Evolutionary conservation across 2,797 vertebrate species (phyloP), one percentile per base, ranked within the genome.

Genomic region (Thunnus albacares): DNA sequence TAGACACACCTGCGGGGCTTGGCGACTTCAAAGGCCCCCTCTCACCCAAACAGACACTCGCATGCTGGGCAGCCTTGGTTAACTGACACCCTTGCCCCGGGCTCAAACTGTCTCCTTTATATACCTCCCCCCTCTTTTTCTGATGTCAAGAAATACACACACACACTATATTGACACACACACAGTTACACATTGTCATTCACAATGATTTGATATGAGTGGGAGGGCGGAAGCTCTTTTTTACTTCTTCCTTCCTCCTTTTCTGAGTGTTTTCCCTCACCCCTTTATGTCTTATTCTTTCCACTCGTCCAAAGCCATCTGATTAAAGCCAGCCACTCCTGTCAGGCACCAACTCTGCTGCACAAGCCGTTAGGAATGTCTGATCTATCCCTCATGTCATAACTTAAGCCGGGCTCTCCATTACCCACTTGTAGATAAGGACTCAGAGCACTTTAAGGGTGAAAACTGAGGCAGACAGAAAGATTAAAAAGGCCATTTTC

Each of bases 1-100:
- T 47, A 92, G 85, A 90, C 89, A 93, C 94, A 94, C 94, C 96
- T 96, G 95, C 90, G 77, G 94, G 91, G 89, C 82, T 87, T 76
- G 65, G 79, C 5, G 59, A 93, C 94, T 95, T 96, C 94, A 96
- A 96, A 96, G 94, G 49, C 51, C 71, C 77, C 61, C 68, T 52
- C 79, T 78, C 89, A 87, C 85, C 89, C 88, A 89, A 83, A 93
- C 86, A 93, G 79, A 91, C 89, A 89, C 88, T 88, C 57, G 62
- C 92, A 92, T 87, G 90, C 93, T 92, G 90, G 84, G 91, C 82
- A 84, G 83, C 87, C 72, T 78, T 64, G 73, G 90, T 90, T 88
- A 92, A 92, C 90, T 93, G 92, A 94, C 93, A 93, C 93, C 93
- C 82, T 86, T 10, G 86, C 93, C 89, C 67, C 52, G 80, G 92